A percentile compares a stretch with the other conserved stretches of the same genome.
phyloP scores from a whole-genome alignment of 2,797 vertebrate species.

The Rousettus madagascariensis region DNA sequence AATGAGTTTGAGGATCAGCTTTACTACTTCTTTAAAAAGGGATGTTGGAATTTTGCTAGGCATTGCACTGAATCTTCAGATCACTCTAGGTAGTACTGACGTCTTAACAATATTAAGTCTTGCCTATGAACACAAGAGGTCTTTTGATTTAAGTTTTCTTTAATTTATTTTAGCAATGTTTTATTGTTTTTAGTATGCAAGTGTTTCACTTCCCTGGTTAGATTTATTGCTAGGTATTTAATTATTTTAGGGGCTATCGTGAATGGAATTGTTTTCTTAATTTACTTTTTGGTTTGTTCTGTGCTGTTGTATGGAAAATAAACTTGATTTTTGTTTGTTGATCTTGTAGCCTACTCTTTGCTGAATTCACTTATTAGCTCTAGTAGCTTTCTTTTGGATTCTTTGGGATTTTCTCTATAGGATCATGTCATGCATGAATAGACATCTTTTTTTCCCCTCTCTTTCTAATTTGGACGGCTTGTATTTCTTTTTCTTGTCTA shows the following conservation, averaged over 20 bases:
- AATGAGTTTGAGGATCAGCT: not conserved
- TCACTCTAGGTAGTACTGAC: not conserved
- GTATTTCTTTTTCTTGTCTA: not conserved
- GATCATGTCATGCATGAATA: not conserved
- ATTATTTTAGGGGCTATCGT: not conserved
- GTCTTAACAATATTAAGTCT: not conserved
- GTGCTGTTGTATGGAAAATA: not conserved
- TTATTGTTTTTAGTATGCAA: slow-evolving; percentile 1
- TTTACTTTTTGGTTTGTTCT: not conserved
- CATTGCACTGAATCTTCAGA: not conserved
- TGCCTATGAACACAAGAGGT: not conserved
- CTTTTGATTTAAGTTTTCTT: not conserved
- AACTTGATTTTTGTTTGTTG: not conserved
- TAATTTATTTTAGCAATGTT: not conserved
- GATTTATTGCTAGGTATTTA: not conserved
- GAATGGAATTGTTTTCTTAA: not conserved
- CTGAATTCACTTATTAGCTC: not conserved
- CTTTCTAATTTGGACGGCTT: not conserved
- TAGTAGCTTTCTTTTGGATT: not conserved
- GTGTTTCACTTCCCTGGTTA: not conserved
- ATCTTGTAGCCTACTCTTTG: not conserved
- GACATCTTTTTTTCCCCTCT: not conserved
- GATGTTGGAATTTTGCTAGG: not conserved
- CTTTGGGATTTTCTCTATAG: not conserved
- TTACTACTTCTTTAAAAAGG: not conserved